Evolutionary conservation across 2,797 vertebrate genomes (phyloP), one percentile per base, ranked within the genome.

Genomic region (Esox lucius): DNA sequence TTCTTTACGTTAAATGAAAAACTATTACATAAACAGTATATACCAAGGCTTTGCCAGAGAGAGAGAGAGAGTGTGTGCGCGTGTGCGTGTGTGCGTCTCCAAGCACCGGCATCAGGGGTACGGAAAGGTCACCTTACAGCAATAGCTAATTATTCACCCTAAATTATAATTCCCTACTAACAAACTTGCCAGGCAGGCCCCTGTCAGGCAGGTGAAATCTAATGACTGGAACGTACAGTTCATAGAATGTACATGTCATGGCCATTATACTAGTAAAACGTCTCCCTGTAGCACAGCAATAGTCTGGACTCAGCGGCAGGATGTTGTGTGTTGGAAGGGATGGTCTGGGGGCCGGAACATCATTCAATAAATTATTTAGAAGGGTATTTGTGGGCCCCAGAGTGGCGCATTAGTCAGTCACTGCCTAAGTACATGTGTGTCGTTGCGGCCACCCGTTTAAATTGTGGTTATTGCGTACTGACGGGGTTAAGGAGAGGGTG

Each of bases 101-200:
- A 53, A 76, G 80, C 74, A 75, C 75, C 81, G 77, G 75, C 75
- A 59, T 24, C 9, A 24, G 13, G 46, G 24, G 46, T 13, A 22
- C 42, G 49, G 46, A 22, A n/a, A 79, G 83, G 78, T 87, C 85
- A 78, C 15, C 0, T 77, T 78, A 76, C 28, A n/a, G 70, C 76
- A 81, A 84, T 88, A 80, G 77, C 81, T 84, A 82, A 62, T 86
- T 83, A 84, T 72, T 73, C 22, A 69, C 70, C 79, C 81, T 69
- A 80, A 84, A 86, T 81, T 75, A 73, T 81, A 82, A 86, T 82
- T 82, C 77, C 74, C 73, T 75, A 46, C 72, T 73, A 86, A 86
- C 84, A 85, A 86, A 84, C 75, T 84, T 83, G 80, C 79, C 74
- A 31, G 70, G 15, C 68, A 9, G 35, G 73, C 84, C 62, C 77